A percentile compares a stretch with the other conserved stretches of the same genome.
Conservation (phyloP, 2,888 invertebrate genomes). For the Boloria selene region DNA sequence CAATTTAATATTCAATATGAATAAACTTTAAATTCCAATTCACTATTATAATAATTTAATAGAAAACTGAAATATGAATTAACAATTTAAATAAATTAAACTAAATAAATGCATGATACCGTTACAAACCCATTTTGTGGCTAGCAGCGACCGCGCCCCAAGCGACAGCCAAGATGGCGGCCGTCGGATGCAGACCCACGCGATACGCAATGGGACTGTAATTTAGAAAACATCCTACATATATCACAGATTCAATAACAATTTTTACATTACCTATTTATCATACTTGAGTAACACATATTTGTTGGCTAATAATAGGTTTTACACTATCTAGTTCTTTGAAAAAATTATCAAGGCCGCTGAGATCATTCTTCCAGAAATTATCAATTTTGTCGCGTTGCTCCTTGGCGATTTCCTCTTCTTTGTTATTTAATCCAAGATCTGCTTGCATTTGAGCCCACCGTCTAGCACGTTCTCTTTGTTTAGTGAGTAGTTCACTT, state of each 20-base stretch:
- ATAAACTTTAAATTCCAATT: constrained; percentile 75
- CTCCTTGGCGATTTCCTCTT: constrained; percentile 72
- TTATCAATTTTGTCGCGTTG: constrained; percentile 74
- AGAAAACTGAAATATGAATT: constrained; percentile 68
- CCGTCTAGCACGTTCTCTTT: constrained; percentile 83
- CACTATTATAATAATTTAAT: constrained; percentile 61
- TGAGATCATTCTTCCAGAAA: constrained; percentile 83
- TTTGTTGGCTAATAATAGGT: constrained; percentile 57
- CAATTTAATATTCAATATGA: constrained; percentile 80
- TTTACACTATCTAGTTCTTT: constrained; percentile 84
- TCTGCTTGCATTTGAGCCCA: constrained; percentile 83
- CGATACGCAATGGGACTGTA: constrained; percentile 82
- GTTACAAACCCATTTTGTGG: constrained; percentile 83
- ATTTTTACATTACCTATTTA: constrained; percentile 63
- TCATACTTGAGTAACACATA: constrained; percentile 44
- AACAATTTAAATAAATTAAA: constrained; percentile 45
- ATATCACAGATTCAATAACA: constrained; percentile 77
- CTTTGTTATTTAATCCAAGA: constrained; percentile 71
- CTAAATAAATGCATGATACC: constrained; percentile 80
- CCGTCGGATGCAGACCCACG: constrained; percentile 81
- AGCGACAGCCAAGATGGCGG: constrained; percentile 83
- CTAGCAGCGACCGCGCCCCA: constrained; percentile 83
- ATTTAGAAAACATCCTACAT: constrained; percentile 82
- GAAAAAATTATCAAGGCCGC: constrained; percentile 85
- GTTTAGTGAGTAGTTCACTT: constrained; percentile 82